These are phyloP conservation scores for Puntigrus tetrazona DNA, from an alignment of 2,113 vertebrate genomes.

Conservation along the genomic window DNA sequence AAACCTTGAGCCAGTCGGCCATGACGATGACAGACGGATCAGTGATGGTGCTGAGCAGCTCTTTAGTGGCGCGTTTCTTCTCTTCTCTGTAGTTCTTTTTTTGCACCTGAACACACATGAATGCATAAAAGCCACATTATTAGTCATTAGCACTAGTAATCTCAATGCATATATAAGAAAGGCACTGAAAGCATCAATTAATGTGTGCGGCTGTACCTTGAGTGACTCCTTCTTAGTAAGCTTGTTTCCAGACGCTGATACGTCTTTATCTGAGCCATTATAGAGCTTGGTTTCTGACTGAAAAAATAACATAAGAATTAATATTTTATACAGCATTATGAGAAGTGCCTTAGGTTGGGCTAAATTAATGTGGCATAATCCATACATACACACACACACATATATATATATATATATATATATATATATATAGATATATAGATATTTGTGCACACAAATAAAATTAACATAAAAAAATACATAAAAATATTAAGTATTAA, in stretches of 20 bases:
- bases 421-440: no score
- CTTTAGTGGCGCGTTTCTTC: slow-evolving; percentile 96
- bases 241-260: slow-evolving; percentile 86
- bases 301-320: slow-evolving; percentile 48
- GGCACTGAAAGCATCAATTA: neutral
- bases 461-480: no score
- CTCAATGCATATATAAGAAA: neutral
- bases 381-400: neutral
- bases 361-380: neutral
- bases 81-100: slow-evolving; percentile 99
- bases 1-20: slow-evolving; percentile 97
- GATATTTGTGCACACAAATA: no score
- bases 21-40: slow-evolving; percentile 98
- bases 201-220: slow-evolving; percentile 78
- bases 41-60: slow-evolving; percentile 96
- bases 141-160: neutral
- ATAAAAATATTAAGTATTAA: no score
- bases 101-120: slow-evolving; percentile 83
- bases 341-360: neutral
- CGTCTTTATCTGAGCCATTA: slow-evolving; percentile 97
- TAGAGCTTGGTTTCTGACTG: slow-evolving; percentile 98
- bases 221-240: slow-evolving; percentile 99
- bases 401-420: no score
- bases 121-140: neutral
- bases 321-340: neutral